phyloP scores from a whole-genome alignment of 1,140 invertebrate species.

The Campoletis sonorensis region DNA sequence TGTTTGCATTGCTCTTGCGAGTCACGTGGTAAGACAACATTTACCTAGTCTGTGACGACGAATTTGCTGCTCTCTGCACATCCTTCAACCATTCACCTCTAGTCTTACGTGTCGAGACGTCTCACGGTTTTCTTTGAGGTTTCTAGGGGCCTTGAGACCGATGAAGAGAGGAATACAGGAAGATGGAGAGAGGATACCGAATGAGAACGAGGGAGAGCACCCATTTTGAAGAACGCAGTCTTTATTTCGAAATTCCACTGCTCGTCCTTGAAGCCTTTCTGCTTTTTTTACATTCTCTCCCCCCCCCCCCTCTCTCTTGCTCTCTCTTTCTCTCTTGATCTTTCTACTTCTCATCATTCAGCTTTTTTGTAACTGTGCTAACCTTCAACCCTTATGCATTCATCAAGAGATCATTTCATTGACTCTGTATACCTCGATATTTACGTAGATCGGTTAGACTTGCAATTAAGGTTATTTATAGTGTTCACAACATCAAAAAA shows the following conservation, averaged over 20 bases:
- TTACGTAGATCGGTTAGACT: no score
- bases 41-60: slow-evolving; percentile 52
- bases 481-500: no score
- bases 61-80: slow-evolving; percentile 36
- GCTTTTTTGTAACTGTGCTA: slow-evolving; percentile 39
- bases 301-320: no score
- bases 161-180: neutral
- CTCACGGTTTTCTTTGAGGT: slow-evolving; percentile 60
- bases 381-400: slow-evolving; percentile 22
- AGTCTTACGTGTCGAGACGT: slow-evolving; percentile 40
- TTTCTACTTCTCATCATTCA: slow-evolving; percentile 2
- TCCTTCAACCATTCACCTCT: neutral
- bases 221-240: slow-evolving; percentile 57
- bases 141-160: slow-evolving; percentile 40
- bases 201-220: no score
- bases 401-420: neutral
- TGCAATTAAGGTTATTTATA: no score
- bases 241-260: slow-evolving; percentile 54
- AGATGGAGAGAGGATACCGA: neutral
- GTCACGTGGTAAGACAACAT: slow-evolving; percentile 60
- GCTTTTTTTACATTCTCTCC: neutral
- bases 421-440: neutral
- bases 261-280: slow-evolving; percentile 1
- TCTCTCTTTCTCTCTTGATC: neutral
- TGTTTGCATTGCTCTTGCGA: slow-evolving; percentile 57